Conservation (phyloP, 2,888 invertebrate genomes). For the Trilocha varians region DNA sequence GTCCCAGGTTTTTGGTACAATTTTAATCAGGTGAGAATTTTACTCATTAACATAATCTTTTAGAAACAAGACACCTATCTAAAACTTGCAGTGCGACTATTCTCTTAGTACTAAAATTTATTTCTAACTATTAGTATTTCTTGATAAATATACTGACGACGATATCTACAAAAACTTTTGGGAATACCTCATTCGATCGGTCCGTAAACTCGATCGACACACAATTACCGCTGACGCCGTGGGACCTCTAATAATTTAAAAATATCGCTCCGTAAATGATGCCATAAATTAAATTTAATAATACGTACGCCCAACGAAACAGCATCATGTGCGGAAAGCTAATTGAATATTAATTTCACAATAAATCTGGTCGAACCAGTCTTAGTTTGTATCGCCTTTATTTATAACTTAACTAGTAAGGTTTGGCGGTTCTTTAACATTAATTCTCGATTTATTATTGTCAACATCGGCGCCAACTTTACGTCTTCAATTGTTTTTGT, state of each 20-base stretch:
- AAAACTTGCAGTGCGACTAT: too few relatives aligned
- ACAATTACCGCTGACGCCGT: conserved; percentile 52
- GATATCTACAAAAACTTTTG: too few relatives aligned
- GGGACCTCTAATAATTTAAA: conserved; percentile 62
- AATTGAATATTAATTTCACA: conserved; percentile 72
- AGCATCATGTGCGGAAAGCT: conserved; percentile 71
- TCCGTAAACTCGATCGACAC: conserved; percentile 40
- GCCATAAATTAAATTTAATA: conserved; percentile 71
- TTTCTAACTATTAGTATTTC: too few relatives aligned
- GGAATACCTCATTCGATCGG: conserved; percentile 22
- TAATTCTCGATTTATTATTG: conserved; percentile 32
- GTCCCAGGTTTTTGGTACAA: too few relatives aligned
- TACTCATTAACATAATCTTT: too few relatives aligned
- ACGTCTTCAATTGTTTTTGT: conserved; percentile 13
- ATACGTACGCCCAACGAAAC: conserved; percentile 64
- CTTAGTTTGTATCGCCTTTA: conserved; percentile 39
- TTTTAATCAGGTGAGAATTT: too few relatives aligned
- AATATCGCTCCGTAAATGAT: conserved; percentile 68
- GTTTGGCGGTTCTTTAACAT: conserved; percentile 29
- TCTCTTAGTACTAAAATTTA: too few relatives aligned
- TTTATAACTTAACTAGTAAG: conserved; percentile 54
- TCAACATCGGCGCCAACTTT: conserved; percentile 14
- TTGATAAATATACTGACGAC: too few relatives aligned
- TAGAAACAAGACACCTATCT: too few relatives aligned
- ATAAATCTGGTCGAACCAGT: conserved; percentile 65